Base-by-base conservation (phyloP, 1,140 invertebrate genomes). In the Pseudomyrmex concolor region DNA sequence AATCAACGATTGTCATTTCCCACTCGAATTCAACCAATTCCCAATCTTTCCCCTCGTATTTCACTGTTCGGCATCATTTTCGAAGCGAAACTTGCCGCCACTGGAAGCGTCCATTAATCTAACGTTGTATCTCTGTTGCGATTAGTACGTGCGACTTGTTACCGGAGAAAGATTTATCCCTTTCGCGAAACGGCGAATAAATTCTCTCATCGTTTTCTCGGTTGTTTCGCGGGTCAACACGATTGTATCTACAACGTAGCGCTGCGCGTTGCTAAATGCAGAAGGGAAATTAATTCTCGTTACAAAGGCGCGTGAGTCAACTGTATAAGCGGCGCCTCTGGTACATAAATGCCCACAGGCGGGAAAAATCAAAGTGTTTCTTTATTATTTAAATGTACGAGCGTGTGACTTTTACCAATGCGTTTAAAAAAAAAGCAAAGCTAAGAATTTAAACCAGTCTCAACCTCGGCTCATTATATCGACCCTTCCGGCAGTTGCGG, bases 211-310 rank as follows among this genome's bases (percentile, higher is more conserved):
- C 78, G 48, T 64, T 48, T 45, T 87, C 60, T 64, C 66, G 34
- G 34, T 34, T 34, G 34, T 78, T 66, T 64, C 66, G 63, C n/a
- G 25, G 7, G 17, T 17, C 17, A 43, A 54, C 12, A 64, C 64
- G 84, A 76, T 86, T 60, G 50, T n/a, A 82, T 82, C 77, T 76
- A 51, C 25, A 25, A 22, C 45, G 62, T n/a, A n/a, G n/a, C 17
- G 45, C 19, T 13, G 13, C 19, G 34, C 67, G 34, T 12, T 25
- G 10, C 45, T 74, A 86, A 86, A 64, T 66, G n/a, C 66, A 74
- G 19, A 9, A 60, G 70, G 59, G 34, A 50, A 73, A 87, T 86
- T 87, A 86, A 87, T 87, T 45, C 66, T 83, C 54, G 55, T 83
- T 87, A 83, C 25, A 86, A 57, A 83, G 10, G 60, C 55, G 19